A percentile compares a stretch with the other conserved stretches of the same genome.
Conservation (phyloP, 92 coral and sea anemone species). For the Hydrozoanthus gracilis region DNA sequence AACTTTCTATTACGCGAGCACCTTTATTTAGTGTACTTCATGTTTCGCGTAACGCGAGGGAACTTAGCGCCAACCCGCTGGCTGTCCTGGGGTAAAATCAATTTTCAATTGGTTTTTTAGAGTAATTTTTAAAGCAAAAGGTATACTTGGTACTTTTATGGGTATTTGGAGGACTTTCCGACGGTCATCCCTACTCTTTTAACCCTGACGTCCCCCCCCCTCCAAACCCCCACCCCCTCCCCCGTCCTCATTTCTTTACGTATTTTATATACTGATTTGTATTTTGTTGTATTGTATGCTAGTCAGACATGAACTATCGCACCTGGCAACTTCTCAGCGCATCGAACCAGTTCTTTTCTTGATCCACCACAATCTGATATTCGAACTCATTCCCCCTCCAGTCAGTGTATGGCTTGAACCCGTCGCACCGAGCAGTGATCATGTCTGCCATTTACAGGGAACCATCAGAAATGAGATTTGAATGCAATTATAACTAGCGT, state of each 20-base stretch:
- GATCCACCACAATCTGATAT: constrained; percentile 59
- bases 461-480: neutral
- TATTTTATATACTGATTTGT: neutral
- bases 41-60: no score
- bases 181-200: no score
- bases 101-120: no score
- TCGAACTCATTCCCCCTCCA: constrained; percentile 50
- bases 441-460: constrained; percentile 14
- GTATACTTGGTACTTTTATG: no score
- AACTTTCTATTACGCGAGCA: no score
- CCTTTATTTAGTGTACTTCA: no score
- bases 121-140: no score
- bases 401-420: constrained; percentile 58
- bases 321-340: constrained; percentile 76
- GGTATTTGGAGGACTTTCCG: no score
- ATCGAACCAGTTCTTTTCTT: constrained; percentile 72
- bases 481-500: no score
- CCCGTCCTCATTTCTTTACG: neutral
- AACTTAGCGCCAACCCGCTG: no score
- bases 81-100: no score
- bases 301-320: neutral
- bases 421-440: constrained; percentile 61
- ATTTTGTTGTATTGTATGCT: neutral
- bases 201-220: no score
- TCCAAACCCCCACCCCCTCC: neutral